A percentile compares a stretch with the other conserved stretches of the same genome.
These are phyloP conservation scores for Pogonophryne albipinna DNA, from an alignment of 2,797 vertebrate species.

Conservation along the genomic window DNA sequence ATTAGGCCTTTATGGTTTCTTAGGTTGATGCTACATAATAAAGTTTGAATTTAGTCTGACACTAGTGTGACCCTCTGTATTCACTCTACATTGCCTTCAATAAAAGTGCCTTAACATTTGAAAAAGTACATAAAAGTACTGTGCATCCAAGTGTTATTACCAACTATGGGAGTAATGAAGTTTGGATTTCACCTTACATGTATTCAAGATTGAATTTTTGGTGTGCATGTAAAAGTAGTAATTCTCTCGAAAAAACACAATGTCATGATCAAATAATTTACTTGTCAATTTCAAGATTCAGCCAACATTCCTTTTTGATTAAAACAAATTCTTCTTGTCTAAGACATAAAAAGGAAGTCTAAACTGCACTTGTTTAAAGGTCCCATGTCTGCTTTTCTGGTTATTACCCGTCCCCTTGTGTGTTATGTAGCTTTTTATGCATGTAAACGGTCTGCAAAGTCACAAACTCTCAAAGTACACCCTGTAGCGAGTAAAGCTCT, in stretches of 20 bases:
- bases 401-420: too few species aligned
- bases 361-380: slow-evolving; percentile 16
- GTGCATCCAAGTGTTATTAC: background rate
- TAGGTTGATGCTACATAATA: background rate
- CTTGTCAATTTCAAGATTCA: background rate
- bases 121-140: background rate
- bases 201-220: background rate
- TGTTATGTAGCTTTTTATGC: too few species aligned
- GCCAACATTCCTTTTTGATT: slow-evolving; percentile 1
- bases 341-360: background rate
- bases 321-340: background rate
- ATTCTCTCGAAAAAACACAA: slow-evolving; percentile 5
- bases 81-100: background rate
- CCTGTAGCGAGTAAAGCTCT: too few species aligned
- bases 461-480: too few species aligned
- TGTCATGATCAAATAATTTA: slow-evolving; percentile 15
- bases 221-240: slow-evolving; percentile 10
- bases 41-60: background rate
- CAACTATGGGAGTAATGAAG: background rate
- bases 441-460: too few species aligned
- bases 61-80: background rate
- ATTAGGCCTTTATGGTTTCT: slow-evolving; percentile 1
- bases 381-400: too few species aligned
- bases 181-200: background rate
- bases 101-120: background rate